Evolutionary conservation across 2,797 vertebrate genomes (phyloP).

Genomic region (Chelon labrosus): DNA sequence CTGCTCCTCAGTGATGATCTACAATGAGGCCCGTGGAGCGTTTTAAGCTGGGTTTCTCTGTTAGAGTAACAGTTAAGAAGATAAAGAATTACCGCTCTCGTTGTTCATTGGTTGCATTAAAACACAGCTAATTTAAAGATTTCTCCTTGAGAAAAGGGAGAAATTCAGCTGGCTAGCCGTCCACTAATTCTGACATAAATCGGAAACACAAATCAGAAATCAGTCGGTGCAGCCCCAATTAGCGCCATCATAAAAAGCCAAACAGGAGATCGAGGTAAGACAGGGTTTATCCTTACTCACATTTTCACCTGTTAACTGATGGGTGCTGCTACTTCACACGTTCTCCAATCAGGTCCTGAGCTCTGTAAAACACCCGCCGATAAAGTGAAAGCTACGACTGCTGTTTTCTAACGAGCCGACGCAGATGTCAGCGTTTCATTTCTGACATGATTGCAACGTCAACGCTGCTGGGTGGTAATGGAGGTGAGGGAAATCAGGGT

Average conservation of each 20-base stretch:
- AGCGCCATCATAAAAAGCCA: not conserved
- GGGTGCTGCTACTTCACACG: too few relatives aligned
- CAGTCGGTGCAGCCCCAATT: not conserved
- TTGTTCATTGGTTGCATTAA: too few relatives aligned
- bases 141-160: too few relatives aligned
- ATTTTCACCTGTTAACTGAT: not conserved
- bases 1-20: too few relatives aligned
- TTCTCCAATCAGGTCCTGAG: slow-evolving; percentile 6
- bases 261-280: not conserved
- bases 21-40: not conserved
- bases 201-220: not conserved
- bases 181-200: too few relatives aligned
- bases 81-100: not conserved
- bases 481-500: not conserved
- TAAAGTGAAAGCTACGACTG: slow-evolving; percentile 15
- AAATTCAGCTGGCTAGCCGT: too few relatives aligned
- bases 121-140: too few relatives aligned
- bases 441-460: slow-evolving; percentile 20
- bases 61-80: not conserved
- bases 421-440: not conserved
- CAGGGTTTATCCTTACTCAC: not conserved
- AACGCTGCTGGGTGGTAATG: not conserved
- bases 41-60: not conserved
- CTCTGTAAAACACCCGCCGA: slow-evolving; percentile 28
- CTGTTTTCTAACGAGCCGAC: slow-evolving; percentile 41